Conservation (phyloP, 2,888 invertebrate genomes). For the Drosophila nigricruria region DNA sequence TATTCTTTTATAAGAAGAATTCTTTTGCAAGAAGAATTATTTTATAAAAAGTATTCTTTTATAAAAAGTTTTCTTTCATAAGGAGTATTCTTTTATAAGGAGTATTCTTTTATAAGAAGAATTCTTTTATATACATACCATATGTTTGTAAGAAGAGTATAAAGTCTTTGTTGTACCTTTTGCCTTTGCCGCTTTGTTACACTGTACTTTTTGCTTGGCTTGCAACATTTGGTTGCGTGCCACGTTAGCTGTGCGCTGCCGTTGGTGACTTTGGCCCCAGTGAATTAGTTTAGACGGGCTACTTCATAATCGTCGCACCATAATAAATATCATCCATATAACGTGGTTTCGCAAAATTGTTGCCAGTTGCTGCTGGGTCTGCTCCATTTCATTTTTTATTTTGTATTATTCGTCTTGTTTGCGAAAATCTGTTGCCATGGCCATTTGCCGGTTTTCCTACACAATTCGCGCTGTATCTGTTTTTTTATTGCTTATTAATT, state of each 20-base stretch:
- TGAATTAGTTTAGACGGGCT: conserved; percentile 27
- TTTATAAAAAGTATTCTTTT: too few species aligned
- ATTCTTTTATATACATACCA: not conserved
- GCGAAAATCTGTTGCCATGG: conserved; percentile 69
- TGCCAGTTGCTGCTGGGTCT: conserved; percentile 31
- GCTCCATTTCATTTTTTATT: conserved; percentile 38
- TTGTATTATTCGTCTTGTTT: conserved; percentile 44
- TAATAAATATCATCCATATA: conserved; percentile 36
- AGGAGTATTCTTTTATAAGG: too few species aligned
- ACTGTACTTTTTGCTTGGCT: conserved; percentile 22
- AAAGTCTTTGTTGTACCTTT: not conserved
- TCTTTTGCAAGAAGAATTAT: too few species aligned
- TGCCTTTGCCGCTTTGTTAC: conserved; percentile 16
- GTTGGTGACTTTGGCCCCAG: conserved; percentile 21
- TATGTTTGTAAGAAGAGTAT: conserved; percentile 3
- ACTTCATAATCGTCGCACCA: conserved; percentile 39
- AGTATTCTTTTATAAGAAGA: not conserved
- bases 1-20: too few species aligned
- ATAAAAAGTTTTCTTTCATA: too few species aligned
- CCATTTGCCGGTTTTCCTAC: conserved; percentile 73
- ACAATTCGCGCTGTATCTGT: conserved; percentile 58
- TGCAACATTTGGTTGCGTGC: conserved; percentile 52
- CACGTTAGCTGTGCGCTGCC: conserved; percentile 25
- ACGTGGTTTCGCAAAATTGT: conserved; percentile 65
- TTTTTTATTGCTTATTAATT: conserved; percentile 61